These are phyloP conservation scores for Dendrolimus pini DNA, from an alignment of 2,888 invertebrate genomes.

Conservation along the genomic window DNA sequence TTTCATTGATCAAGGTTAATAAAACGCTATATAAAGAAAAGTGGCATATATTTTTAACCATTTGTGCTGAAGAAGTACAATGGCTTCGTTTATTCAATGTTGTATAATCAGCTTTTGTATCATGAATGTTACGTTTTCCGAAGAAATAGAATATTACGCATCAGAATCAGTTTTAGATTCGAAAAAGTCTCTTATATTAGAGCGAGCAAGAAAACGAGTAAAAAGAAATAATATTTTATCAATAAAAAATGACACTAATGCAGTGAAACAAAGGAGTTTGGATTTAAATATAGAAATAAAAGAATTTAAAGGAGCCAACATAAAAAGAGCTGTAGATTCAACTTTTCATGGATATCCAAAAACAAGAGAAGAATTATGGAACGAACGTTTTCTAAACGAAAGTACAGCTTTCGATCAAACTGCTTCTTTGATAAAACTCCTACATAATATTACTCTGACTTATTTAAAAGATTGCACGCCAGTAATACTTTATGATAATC, in stretches of 20 bases:
- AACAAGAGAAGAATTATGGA: conserved; percentile 73
- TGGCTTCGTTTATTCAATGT: not conserved
- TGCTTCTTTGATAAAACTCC: conserved; percentile 76
- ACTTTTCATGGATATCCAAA: conserved; percentile 77
- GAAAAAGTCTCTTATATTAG: conserved; percentile 6
- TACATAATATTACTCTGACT: conserved; percentile 76
- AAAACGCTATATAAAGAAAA: conserved; percentile 39
- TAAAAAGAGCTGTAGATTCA: conserved; percentile 61
- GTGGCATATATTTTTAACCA: conserved; percentile 1
- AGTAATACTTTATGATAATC: conserved; percentile 80
- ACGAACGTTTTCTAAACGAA: conserved; percentile 62
- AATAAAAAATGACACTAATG: not conserved
- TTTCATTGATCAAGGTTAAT: conserved; percentile 42
- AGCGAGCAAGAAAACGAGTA: not conserved
- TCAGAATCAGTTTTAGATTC: conserved; percentile 28
- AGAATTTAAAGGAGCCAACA: not conserved
- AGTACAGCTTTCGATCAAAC: conserved; percentile 61
- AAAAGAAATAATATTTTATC: conserved; percentile 11
- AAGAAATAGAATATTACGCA: conserved; percentile 47
- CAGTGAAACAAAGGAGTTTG: conserved; percentile 1
- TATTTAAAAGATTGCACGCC: conserved; percentile 81
- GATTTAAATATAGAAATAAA: conserved; percentile 1
- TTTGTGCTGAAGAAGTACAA: conserved; percentile 3
- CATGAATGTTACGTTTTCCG: conserved; percentile 9
- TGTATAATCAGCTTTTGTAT: conserved; percentile 3